These are phyloP conservation scores for Ganaspis brasiliensis DNA, from an alignment of 2,888 invertebrate species.

Conservation along the genomic window DNA sequence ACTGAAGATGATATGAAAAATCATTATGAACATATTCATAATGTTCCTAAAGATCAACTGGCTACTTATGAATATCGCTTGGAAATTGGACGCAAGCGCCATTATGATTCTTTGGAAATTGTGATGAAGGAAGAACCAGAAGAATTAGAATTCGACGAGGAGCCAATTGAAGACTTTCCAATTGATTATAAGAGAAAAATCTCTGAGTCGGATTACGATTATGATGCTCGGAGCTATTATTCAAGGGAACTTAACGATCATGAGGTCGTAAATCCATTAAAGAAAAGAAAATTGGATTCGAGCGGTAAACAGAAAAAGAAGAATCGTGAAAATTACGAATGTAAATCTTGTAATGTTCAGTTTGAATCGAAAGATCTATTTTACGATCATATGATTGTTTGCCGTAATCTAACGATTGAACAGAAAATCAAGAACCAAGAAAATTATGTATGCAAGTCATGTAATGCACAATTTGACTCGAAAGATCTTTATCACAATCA, in stretches of 20 bases:
- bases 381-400: conserved; percentile 75
- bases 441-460: conserved; percentile 76
- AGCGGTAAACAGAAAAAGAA: conserved; percentile 52
- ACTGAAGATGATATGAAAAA: conserved; percentile 81
- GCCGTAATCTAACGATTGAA: conserved; percentile 55
- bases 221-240: conserved; percentile 18
- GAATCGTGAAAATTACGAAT: conserved; percentile 73
- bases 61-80: conserved; percentile 74
- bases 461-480: conserved; percentile 75
- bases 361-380: conserved; percentile 75
- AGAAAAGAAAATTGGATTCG: conserved; percentile 57
- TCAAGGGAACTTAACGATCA: conserved; percentile 70
- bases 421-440: conserved; percentile 62
- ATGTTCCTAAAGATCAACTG: conserved; percentile 76
- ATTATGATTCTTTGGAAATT: conserved; percentile 64
- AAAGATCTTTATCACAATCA: conserved; percentile 76
- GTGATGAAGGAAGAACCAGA: conserved; percentile 77
- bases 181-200: conserved; percentile 31
- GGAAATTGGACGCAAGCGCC: conserved; percentile 65
- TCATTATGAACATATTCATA: conserved; percentile 81
- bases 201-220: conserved; percentile 37
- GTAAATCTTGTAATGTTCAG: conserved; percentile 75
- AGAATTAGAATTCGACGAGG: conserved; percentile 74
- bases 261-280: conserved; percentile 52
- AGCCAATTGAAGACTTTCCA: conserved; percentile 57